Evolutionary conservation across 1,140 invertebrate genomes (phyloP).

Genomic region (Aporrectodea caliginosa): DNA sequence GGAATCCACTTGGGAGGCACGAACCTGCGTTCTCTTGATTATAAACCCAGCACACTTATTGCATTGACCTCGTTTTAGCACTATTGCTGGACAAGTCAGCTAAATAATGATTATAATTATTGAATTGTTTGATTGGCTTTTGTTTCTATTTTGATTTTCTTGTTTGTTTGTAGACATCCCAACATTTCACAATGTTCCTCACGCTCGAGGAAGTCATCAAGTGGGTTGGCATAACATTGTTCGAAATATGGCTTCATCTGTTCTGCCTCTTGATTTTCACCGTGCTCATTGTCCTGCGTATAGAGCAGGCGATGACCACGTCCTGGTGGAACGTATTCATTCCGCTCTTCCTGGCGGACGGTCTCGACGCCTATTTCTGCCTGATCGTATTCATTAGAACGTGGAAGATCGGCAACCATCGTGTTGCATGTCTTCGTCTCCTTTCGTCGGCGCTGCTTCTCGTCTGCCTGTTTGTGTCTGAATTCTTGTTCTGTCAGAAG

Average conservation of each 20-base stretch:
- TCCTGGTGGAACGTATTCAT: constrained; percentile 76
- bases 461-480: constrained; percentile 81
- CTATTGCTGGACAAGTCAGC: too few relatives aligned
- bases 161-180: neutral
- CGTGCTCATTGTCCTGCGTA: constrained; percentile 69
- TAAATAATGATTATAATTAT: neutral
- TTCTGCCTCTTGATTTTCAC: constrained; percentile 78
- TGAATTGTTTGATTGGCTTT: neutral
- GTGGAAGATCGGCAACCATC: constrained; percentile 66
- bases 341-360: constrained; percentile 85
- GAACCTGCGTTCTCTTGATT: too few relatives aligned
- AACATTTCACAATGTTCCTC: constrained; percentile 69
- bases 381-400: constrained; percentile 89
- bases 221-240: constrained; percentile 87
- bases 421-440: constrained; percentile 67
- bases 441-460: constrained; percentile 81
- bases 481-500: constrained; percentile 86
- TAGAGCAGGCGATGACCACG: constrained; percentile 46
- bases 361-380: constrained; percentile 87
- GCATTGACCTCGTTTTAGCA: too few relatives aligned
- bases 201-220: constrained; percentile 80
- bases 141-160: neutral
- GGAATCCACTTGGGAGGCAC: too few relatives aligned
- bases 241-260: constrained; percentile 87
- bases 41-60: too few relatives aligned